Conservation (phyloP, 2,797 vertebrate genomes). For the Coracias cyanogaster region DNA sequence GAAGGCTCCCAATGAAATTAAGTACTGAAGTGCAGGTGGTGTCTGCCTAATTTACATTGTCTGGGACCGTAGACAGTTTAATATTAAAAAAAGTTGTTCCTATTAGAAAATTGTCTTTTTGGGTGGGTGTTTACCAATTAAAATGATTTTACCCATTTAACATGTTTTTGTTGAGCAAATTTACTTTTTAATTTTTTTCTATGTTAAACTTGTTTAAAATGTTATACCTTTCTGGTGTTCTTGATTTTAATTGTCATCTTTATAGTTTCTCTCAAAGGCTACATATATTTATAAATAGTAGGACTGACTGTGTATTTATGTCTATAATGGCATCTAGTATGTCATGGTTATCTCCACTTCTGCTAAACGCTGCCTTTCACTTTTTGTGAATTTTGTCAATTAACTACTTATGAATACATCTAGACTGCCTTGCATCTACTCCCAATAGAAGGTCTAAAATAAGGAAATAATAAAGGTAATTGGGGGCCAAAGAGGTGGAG, state of each 20-base stretch:
- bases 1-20: conserved; percentile 48
- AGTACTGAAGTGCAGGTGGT: conserved; percentile 49
- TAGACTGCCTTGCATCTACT: background rate
- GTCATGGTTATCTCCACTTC: background rate
- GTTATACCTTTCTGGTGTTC: background rate
- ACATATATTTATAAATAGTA: background rate
- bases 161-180: conserved; percentile 3
- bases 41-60: conserved; percentile 60
- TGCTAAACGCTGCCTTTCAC: background rate
- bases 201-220: background rate
- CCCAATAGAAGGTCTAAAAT: background rate
- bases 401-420: background rate
- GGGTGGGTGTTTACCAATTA: background rate
- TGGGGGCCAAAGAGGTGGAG: background rate
- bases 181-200: background rate
- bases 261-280: background rate
- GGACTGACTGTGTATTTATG: background rate
- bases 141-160: background rate
- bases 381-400: background rate
- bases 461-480: background rate
- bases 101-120: background rate
- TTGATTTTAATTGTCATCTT: background rate
- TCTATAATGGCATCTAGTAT: background rate
- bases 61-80: conserved; percentile 39
- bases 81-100: conserved; percentile 28